These are phyloP conservation scores for Microctenopoma stevenorrisi DNA, from an alignment of 2,797 vertebrate genomes.

Conservation along the genomic window DNA sequence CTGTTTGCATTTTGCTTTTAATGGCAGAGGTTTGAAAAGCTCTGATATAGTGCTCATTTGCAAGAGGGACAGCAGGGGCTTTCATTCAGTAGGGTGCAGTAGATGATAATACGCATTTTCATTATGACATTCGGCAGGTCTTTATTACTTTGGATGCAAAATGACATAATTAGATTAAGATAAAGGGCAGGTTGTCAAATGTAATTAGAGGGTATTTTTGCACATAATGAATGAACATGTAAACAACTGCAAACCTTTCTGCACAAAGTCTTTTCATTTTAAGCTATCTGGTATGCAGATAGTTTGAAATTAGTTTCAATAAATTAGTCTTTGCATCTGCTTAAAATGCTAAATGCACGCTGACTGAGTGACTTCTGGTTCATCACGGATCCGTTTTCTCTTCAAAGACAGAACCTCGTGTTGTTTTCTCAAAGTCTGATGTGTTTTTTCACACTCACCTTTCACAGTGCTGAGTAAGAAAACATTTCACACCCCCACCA, in stretches of 20 bases:
- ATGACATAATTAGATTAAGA: constrained; percentile 73
- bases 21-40: constrained; percentile 37
- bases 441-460: constrained; percentile 1
- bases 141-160: constrained; percentile 63
- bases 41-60: constrained; percentile 32
- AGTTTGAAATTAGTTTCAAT: constrained; percentile 12
- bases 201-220: constrained; percentile 62
- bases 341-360: constrained; percentile 27
- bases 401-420: too few species aligned
- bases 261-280: constrained; percentile 19
- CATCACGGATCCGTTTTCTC: too few species aligned
- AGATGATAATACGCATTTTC: constrained; percentile 57
- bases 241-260: constrained; percentile 44
- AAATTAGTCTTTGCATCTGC: constrained; percentile 25
- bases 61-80: constrained; percentile 12
- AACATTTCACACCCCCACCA: too few species aligned
- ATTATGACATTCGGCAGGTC: constrained; percentile 45
- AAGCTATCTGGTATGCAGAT: constrained; percentile 5
- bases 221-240: constrained; percentile 47
- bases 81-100: constrained; percentile 35
- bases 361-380: not conserved
- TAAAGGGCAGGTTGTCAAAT: constrained; percentile 70
- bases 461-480: not conserved
- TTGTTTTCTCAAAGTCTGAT: too few species aligned
- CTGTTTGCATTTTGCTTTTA: constrained; percentile 1